Evolutionary conservation across 2,113 vertebrate species (phyloP), one percentile per base, ranked within the genome.

Genomic region (Chionomys nivalis): DNA sequence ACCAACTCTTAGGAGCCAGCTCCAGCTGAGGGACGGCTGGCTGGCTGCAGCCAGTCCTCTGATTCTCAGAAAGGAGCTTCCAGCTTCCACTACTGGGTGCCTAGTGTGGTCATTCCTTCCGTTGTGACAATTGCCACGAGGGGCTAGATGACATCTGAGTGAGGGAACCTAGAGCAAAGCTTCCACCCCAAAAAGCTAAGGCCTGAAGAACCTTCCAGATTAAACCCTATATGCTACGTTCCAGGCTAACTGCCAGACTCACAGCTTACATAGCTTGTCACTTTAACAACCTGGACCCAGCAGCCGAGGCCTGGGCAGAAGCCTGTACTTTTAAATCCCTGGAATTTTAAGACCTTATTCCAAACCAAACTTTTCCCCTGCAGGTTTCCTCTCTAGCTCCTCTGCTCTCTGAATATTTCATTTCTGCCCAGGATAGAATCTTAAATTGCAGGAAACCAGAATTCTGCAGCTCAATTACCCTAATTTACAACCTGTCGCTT

Each of bases 361-460:
- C 33, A 87, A 93, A 39, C 86, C 28, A 31, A 65, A 47, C 19
- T 78, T 89, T 75, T 42, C 8, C 91, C 93, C 89, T 91, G 31
- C 26, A 88, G 42, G 19, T 86, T 94, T 94, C 73, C 85, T 78
- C 77, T 94, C 24, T 26, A 87, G 17, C 52, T 95, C 85, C 72
- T 96, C 83, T 92, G 78, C n/a, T 52, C 75, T 95, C 86, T 96
- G 91, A 97, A 89, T 90, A 87, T 94, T 96, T 97, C 89, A 96
- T 90, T 93, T 93, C 52, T 89, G 24, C 33, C 61, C 36, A 91
- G 89, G 12, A 94, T 75, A 33, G 81, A 87, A 16, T 79, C 94
- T 73, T 42, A 93, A 93, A 90, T 94, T 78, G 55, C 10, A 93
- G 68, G 89, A 76, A 94, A 77, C 70, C 65, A 89, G 82, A 95